Evolutionary conservation across 2,797 vertebrate species (phyloP).

Genomic region (Nyctibius grandis): DNA sequence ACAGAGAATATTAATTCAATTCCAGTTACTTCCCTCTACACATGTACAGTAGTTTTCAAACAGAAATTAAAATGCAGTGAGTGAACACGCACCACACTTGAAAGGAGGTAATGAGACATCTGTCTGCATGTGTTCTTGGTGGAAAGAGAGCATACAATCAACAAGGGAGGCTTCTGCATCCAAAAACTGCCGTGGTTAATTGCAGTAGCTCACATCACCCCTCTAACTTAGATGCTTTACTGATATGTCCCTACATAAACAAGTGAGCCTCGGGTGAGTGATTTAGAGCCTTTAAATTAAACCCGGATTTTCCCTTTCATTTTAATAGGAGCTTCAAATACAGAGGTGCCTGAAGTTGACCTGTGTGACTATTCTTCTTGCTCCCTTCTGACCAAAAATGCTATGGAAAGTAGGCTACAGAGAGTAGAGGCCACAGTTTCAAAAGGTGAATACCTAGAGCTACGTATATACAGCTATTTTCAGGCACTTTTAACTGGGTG

Average conservation of each 20-base stretch:
- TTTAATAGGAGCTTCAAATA: neutral
- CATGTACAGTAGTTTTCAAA: neutral
- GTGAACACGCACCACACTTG: neutral
- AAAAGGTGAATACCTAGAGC: neutral
- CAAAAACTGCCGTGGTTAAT: neutral
- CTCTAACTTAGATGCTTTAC: neutral
- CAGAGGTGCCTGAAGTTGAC: neutral
- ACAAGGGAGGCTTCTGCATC: neutral
- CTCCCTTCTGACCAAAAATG: neutral
- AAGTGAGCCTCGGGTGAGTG: neutral
- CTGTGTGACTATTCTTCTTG: neutral
- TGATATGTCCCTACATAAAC: neutral
- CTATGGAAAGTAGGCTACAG: neutral
- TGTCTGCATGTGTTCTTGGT: neutral
- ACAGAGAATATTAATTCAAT: neutral
- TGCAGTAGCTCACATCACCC: neutral
- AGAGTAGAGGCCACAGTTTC: neutral
- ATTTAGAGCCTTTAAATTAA: neutral
- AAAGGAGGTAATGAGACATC: neutral
- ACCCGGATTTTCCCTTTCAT: neutral
- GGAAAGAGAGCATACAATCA: neutral
- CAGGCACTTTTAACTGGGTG: constrained; percentile 39
- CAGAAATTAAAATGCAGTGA: neutral
- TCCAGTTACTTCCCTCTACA: neutral
- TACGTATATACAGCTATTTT: constrained; percentile 29